phyloP scores from a whole-genome alignment of 2,888 invertebrate genomes.

The Zhengitettix transpicula region DNA sequence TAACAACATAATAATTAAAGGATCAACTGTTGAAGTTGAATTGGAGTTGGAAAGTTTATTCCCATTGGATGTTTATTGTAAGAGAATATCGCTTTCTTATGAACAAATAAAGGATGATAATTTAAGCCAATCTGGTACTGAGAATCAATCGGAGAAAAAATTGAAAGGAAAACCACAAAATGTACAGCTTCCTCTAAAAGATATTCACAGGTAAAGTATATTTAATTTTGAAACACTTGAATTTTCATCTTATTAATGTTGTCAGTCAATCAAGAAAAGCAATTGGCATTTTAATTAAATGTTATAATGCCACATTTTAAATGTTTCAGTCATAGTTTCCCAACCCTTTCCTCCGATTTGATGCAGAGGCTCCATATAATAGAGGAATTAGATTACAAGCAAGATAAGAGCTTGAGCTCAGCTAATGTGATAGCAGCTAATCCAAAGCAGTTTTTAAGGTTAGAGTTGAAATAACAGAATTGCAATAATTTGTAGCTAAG shows the following conservation, averaged over 20 bases:
- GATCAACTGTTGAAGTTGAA: constrained; percentile 36
- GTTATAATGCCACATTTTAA: no score
- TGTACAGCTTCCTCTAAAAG: no score
- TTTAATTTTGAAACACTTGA: no score
- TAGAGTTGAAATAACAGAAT: neutral
- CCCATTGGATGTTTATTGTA: constrained; percentile 48
- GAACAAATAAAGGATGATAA: constrained; percentile 33
- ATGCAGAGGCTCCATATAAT: constrained; percentile 36
- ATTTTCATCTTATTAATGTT: no score
- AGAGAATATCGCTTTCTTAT: constrained; percentile 43
- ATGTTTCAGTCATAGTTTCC: no score
- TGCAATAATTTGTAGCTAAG: no score
- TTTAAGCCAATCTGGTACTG: no score
- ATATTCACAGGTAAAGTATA: no score
- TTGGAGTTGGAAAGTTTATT: constrained; percentile 39
- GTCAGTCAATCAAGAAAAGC: no score
- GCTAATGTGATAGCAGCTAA: constrained; percentile 57
- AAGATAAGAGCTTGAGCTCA: constrained; percentile 61
- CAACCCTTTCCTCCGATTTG: neutral
- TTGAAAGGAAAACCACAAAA: no score
- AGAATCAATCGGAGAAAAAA: no score
- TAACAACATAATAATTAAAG: constrained; percentile 33
- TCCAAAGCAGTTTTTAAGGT: constrained; percentile 27
- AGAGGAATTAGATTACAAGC: constrained; percentile 59
- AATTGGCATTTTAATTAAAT: no score